A percentile compares a stretch with the other conserved stretches of the same genome.
These are phyloP conservation scores for Diorhabda sublineata DNA, from an alignment of 1,140 invertebrate species.

Conservation along the genomic window DNA sequence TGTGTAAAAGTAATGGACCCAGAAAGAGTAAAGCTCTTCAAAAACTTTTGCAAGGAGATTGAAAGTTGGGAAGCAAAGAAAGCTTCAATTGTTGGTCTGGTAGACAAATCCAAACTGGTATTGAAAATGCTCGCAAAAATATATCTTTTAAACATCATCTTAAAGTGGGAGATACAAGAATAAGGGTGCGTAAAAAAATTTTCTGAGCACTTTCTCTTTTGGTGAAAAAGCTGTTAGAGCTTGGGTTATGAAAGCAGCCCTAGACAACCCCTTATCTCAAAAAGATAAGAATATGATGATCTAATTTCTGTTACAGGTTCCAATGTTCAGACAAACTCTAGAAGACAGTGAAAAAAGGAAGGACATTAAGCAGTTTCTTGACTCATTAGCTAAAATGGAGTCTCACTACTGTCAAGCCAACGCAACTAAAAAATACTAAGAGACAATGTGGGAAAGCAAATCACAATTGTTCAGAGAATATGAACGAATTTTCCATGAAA, in stretches of 20 bases:
- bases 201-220: slow-evolving; percentile 7
- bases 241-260: slow-evolving; percentile 9
- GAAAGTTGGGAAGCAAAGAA: slow-evolving; percentile 9
- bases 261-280: neutral
- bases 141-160: neutral
- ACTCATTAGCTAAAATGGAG: slow-evolving; percentile 4
- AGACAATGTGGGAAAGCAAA: neutral
- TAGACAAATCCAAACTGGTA: neutral
- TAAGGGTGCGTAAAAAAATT: slow-evolving; percentile 10
- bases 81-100: neutral
- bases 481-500: neutral
- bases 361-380: neutral
- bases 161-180: neutral
- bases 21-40: slow-evolving; percentile 12
- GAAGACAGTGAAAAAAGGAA: neutral
- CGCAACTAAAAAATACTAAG: neutral
- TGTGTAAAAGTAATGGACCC: slow-evolving; percentile 3
- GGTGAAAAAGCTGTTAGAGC: neutral
- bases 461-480: too few species aligned
- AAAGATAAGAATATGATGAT: neutral
- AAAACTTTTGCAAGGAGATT: slow-evolving; percentile 12
- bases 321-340: neutral
- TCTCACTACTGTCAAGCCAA: neutral
- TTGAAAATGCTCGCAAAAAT: neutral
- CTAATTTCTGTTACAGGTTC: neutral